Conservation (phyloP, 2,113 vertebrate genomes). For the Heptranchias perlo region DNA sequence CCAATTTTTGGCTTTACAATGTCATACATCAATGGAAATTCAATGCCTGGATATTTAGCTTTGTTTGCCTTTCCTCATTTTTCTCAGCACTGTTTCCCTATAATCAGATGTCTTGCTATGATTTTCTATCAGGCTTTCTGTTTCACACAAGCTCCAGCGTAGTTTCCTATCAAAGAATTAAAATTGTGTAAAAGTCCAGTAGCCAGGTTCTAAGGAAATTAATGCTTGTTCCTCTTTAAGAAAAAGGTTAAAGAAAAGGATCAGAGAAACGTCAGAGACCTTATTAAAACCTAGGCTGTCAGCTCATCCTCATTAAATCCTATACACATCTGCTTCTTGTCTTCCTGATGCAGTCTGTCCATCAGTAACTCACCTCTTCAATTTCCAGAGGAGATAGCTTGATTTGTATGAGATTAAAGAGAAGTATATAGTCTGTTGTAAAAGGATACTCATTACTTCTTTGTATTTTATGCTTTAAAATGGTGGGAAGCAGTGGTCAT, state of each 20-base stretch:
- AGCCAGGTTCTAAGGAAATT: background rate
- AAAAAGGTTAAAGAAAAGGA: background rate
- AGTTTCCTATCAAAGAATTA: background rate
- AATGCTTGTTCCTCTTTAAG: background rate
- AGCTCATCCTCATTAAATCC: background rate
- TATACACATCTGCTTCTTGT: background rate
- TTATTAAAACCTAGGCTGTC: background rate
- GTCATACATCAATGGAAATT: background rate
- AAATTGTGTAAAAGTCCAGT: background rate
- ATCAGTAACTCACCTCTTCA: background rate
- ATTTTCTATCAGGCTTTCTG: background rate
- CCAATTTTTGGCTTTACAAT: background rate
- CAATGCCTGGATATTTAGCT: background rate
- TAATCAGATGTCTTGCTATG: background rate
- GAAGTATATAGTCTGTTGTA: background rate
- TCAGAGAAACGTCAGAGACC: background rate
- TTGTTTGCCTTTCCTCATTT: background rate
- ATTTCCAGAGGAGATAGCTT: background rate
- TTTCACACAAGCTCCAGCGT: background rate
- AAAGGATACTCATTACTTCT: too few species aligned
- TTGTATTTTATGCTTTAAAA: background rate
- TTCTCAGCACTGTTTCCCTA: background rate
- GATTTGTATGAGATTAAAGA: background rate
- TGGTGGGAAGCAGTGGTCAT: background rate
- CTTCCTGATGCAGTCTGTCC: background rate